These are phyloP conservation scores for Smittia sp. DNA, from an alignment of 2,888 invertebrate genomes.

Conservation along the genomic window DNA sequence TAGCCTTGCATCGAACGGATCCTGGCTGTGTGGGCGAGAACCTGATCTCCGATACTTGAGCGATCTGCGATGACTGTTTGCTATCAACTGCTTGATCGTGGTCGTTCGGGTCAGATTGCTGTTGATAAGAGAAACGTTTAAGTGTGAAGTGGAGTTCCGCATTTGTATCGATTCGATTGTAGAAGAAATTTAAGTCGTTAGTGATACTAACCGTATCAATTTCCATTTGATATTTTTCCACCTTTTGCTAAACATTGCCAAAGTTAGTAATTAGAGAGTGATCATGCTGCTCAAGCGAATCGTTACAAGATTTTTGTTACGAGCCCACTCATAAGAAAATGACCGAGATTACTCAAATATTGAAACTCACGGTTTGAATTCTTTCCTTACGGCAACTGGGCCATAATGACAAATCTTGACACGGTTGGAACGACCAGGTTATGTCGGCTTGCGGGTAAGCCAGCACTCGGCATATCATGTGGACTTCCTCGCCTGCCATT, in stretches of 20 bases:
- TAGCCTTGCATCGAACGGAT: constrained; percentile 53
- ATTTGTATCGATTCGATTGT: not conserved
- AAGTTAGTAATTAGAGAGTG: not conserved
- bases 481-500: constrained; percentile 51
- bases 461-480: constrained; percentile 56
- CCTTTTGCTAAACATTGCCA: not conserved
- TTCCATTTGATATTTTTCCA: constrained; percentile 47
- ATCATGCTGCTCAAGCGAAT: too few species aligned
- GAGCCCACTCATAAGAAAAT: too few species aligned
- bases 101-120: not conserved
- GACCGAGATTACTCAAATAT: too few species aligned
- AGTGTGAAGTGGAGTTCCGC: not conserved
- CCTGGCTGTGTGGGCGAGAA: constrained; percentile 54
- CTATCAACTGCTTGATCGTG: not conserved
- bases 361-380: not conserved
- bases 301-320: too few species aligned
- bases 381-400: constrained; percentile 46
- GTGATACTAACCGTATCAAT: constrained; percentile 46
- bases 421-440: constrained; percentile 57
- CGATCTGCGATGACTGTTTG: constrained; percentile 20
- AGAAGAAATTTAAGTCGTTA: not conserved
- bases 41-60: constrained; percentile 49
- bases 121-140: not conserved
- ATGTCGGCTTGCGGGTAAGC: constrained; percentile 61
- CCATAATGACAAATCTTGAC: constrained; percentile 52